A percentile compares a stretch with the other conserved stretches of the same genome.
These are phyloP conservation scores for Macaria liturata DNA, from an alignment of 2,888 invertebrate species.

Conservation along the genomic window DNA sequence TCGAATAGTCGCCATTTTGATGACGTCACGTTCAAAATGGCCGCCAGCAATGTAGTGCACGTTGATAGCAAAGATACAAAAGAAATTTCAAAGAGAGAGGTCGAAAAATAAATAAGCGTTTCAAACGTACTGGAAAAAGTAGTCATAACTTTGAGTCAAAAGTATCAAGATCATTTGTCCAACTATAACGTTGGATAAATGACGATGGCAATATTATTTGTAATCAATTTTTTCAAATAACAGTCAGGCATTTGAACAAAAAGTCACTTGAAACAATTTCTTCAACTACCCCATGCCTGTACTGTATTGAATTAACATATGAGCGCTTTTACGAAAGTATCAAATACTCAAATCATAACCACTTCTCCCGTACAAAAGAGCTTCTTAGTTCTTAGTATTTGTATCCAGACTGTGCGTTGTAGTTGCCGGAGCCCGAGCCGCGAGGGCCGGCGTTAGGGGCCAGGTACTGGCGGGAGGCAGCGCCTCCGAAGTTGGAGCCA, in stretches of 20 bases:
- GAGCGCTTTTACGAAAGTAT: background rate
- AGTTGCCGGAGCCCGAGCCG: conserved; percentile 71
- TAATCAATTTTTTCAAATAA: too few relatives aligned
- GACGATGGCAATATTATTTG: too few relatives aligned
- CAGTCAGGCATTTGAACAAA: too few relatives aligned
- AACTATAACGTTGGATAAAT: conserved; percentile 27
- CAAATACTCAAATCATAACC: conserved; percentile 1
- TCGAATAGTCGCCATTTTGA: too few relatives aligned
- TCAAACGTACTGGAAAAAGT: conserved; percentile 10
- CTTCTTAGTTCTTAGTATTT: conserved; percentile 59
- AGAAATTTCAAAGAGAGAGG: conserved; percentile 15
- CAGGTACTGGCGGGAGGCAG: conserved; percentile 72
- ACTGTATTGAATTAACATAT: too few relatives aligned
- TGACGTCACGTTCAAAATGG: too few relatives aligned
- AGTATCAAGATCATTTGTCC: conserved; percentile 6
- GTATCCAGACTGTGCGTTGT: conserved; percentile 75
- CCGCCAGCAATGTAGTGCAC: too few relatives aligned
- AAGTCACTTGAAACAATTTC: too few relatives aligned
- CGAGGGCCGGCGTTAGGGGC: conserved; percentile 67
- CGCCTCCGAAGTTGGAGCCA: conserved; percentile 48
- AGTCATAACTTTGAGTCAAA: conserved; percentile 4
- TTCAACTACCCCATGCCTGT: too few relatives aligned
- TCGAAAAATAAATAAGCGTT: conserved; percentile 37
- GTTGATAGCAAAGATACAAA: background rate
- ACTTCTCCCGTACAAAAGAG: conserved; percentile 29